phyloP scores from a whole-genome alignment of 2,113 vertebrate species.

The Bubo scandiacus region DNA sequence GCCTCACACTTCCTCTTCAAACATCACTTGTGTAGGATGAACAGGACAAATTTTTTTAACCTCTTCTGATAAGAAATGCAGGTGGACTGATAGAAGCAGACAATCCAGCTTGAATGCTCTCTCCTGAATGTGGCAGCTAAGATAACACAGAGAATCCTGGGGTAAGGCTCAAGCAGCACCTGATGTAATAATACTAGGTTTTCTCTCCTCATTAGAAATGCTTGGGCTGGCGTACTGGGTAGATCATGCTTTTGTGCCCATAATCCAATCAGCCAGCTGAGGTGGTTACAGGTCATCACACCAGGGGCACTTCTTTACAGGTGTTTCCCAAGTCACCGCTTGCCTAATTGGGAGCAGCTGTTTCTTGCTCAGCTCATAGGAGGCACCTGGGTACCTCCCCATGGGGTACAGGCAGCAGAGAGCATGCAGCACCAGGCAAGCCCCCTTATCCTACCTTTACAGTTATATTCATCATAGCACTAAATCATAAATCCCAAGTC shows the following conservation, averaged over 20 bases:
- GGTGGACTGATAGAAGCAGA: not conserved
- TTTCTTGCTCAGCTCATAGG: not conserved
- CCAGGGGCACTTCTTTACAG: not conserved
- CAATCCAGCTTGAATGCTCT: not conserved
- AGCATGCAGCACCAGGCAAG: not conserved
- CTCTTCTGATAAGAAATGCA: not conserved
- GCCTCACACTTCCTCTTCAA: not conserved
- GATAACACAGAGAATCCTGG: not conserved
- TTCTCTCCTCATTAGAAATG: not conserved
- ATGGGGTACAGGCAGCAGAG: not conserved
- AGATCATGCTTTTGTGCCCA: not conserved
- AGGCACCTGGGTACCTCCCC: not conserved
- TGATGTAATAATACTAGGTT: not conserved
- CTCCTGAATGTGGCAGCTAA: not conserved
- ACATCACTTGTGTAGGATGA: not conserved
- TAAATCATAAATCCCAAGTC: not conserved
- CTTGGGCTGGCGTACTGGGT: not conserved
- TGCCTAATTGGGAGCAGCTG: not conserved
- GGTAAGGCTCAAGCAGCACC: not conserved
- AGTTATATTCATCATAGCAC: not conserved
- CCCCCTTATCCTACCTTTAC: not conserved
- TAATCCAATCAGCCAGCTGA: not conserved
- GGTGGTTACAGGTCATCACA: not conserved
- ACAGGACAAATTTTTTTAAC: not conserved
- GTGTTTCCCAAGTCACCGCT: not conserved